Conservation (phyloP, 2,113 vertebrate genomes). For the Cromileptes altivelis region DNA sequence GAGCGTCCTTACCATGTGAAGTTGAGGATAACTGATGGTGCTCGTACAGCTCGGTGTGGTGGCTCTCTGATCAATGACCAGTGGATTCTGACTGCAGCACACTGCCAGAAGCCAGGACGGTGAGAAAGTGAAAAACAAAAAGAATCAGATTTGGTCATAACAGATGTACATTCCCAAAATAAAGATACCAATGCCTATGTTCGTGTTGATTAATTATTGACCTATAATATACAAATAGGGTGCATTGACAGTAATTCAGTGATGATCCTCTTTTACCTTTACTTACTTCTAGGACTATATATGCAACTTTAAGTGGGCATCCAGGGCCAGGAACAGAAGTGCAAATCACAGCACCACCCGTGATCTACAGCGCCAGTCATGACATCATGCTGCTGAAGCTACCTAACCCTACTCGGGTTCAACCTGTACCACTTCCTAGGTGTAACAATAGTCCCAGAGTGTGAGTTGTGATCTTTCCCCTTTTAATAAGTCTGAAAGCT, state of each 20-base stretch:
- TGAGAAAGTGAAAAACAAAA: background rate
- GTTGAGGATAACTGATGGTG: no score
- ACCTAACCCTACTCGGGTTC: rapidly evolving
- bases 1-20: no score
- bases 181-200: no score
- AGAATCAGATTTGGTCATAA: no score
- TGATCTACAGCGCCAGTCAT: background rate
- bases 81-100: background rate
- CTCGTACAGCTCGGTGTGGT: rapidly evolving
- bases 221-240: no score
- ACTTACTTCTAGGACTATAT: no score
- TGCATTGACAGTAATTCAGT: no score
- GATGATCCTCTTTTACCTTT: background rate
- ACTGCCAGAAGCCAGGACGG: background rate
- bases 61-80: no score
- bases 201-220: no score
- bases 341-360: rapidly evolving
- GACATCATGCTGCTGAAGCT: conserved; percentile 22
- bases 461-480: background rate
- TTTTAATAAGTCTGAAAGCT: background rate
- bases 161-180: no score
- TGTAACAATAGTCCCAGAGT: rapidly evolving
- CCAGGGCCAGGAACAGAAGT: rapidly evolving
- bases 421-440: background rate
- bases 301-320: no score